Base-by-base conservation (phyloP, 2,797 vertebrate genomes). In the Aldrovandia affinis region DNA sequence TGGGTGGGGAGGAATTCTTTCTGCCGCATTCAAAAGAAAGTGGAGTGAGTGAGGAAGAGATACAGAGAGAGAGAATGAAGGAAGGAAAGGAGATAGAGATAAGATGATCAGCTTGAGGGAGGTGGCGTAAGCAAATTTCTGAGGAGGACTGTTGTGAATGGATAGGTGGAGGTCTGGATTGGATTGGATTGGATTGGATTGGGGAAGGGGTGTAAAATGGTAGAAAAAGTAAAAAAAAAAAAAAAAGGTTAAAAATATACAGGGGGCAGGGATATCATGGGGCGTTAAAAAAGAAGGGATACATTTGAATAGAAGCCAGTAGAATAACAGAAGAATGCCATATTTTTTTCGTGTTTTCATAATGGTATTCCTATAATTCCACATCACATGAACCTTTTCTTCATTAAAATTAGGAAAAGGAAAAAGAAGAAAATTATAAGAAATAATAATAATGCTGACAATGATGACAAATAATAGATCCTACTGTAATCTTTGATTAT, bases 1-100 rank as follows among this genome's bases (percentile, higher is more conserved):
- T 96, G 95, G 95, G 79, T 96, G 0, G 95, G 95, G 44, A 90
- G 89, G 25, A 93, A 93, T 70, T 96, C 95, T 0, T 91, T 42
- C 87, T 95, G 94, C 87, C 86, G 86, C 14, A 83, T 96, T 22
- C 86, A 87, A 68, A 93, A 94, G 86, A 92, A 90, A 54, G 92
- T 93, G 52, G 92, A 93, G 88, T 92, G 89, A 82, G n/a, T 65
- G 52, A 33, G 25, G 25, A 22, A 18, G 12, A n/a, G 75, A 3
- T 25, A 15, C 36, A 18, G 28, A 70, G 55, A 30, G 20, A n/a
- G 28, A 12, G 20, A 47, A 63, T 3, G 20, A 57, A 14, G 9
- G 8, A 30, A 15, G 3, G 7, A 0, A 39, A 50, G n/a, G 55
- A 70, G 57, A 6, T 30, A 20, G 25, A 42, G 28, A 30, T n/a